Conservation (phyloP, 1,140 invertebrate genomes). For the Nasonia vitripennis region DNA sequence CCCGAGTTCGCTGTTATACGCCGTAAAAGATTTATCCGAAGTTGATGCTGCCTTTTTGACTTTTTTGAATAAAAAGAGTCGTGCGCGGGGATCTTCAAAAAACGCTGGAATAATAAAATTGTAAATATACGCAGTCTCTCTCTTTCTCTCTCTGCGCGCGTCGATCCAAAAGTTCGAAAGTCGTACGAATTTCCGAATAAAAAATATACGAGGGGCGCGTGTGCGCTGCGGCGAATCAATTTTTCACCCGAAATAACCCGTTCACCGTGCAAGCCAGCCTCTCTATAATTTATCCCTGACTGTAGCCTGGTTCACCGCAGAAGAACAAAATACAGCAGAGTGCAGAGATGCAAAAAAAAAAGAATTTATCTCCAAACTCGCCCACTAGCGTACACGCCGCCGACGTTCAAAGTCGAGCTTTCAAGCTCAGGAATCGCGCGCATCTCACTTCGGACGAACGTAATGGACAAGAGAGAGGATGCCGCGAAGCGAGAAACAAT, state of each 20-base stretch:
- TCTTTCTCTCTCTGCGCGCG: too few species aligned
- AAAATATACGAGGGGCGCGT: background rate
- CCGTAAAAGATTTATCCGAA: too few species aligned
- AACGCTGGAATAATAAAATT: background rate
- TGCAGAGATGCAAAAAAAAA: too few species aligned
- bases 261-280: background rate
- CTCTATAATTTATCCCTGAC: background rate
- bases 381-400: too few species aligned
- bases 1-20: too few species aligned
- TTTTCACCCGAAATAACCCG: too few species aligned
- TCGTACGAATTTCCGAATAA: background rate
- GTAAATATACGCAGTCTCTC: too few species aligned
- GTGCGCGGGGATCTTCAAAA: too few species aligned
- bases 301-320: too few species aligned
- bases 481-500: conserved; percentile 37
- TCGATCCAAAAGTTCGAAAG: background rate
- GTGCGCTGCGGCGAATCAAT: too few species aligned
- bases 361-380: background rate
- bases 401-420: background rate
- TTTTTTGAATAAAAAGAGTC: too few species aligned
- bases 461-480: conserved; percentile 5
- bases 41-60: too few species aligned
- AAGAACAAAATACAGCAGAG: background rate
- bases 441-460: background rate
- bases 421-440: background rate